phyloP scores from a whole-genome alignment of 2,888 invertebrate species.

The Sphinx pinastri region DNA sequence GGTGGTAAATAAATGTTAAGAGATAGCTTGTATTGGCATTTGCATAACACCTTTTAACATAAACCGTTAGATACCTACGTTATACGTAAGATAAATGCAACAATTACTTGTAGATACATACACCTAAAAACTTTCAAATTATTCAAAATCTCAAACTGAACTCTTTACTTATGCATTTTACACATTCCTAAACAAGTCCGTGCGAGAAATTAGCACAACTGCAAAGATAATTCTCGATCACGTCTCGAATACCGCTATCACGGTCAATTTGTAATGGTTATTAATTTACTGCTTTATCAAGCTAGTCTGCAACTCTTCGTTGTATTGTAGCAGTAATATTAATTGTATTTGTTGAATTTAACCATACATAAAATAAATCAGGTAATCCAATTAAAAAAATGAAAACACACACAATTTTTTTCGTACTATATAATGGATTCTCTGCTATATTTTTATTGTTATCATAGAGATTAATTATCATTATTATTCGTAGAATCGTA shows the following conservation, averaged over 20 bases:
- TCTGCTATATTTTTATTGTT: too few relatives aligned
- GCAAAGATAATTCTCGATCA: conserved; percentile 4
- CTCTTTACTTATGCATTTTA: not conserved
- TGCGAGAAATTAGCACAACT: conserved; percentile 30
- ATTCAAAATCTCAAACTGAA: not conserved
- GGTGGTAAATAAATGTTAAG: too few relatives aligned
- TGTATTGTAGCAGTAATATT: conserved; percentile 29
- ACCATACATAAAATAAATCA: not conserved
- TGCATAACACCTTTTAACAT: too few relatives aligned
- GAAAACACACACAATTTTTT: too few relatives aligned
- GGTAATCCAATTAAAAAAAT: too few relatives aligned
- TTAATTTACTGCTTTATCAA: conserved; percentile 11
- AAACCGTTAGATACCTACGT: too few relatives aligned
- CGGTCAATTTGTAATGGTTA: conserved; percentile 14
- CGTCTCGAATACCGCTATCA: conserved; percentile 16
- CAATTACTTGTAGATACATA: too few relatives aligned
- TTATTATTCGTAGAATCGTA: too few relatives aligned
- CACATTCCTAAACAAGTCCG: not conserved
- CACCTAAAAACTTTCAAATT: not conserved
- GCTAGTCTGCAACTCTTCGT: conserved; percentile 4
- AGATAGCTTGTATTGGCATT: too few relatives aligned
- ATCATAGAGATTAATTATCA: too few relatives aligned
- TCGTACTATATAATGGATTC: too few relatives aligned
- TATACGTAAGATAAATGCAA: too few relatives aligned
- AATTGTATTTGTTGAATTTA: not conserved